A percentile compares a stretch with the other conserved stretches of the same genome.
Evolutionary conservation across 2,888 invertebrate genomes (phyloP).

Genomic region (Syritta pipiens): DNA sequence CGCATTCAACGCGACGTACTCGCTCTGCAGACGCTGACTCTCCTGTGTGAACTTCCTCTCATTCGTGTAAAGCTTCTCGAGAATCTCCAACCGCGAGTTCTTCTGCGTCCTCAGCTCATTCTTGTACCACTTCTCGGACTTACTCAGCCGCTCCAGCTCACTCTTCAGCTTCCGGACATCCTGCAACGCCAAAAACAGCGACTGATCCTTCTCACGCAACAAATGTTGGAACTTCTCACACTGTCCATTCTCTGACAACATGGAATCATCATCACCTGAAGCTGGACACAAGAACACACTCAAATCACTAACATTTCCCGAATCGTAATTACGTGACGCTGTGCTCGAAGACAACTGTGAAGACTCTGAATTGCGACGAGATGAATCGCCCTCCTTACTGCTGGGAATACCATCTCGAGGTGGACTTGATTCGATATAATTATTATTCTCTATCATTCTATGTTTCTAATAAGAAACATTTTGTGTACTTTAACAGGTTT

Average conservation of each 20-base stretch:
- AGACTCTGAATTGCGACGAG: constrained; percentile 47
- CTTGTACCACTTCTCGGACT: constrained; percentile 78
- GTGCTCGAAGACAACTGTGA: constrained; percentile 43
- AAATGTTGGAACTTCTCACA: constrained; percentile 37
- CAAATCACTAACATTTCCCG: constrained; percentile 66
- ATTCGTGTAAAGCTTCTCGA: constrained; percentile 77
- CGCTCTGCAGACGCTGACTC: constrained; percentile 76
- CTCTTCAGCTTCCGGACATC: constrained; percentile 75
- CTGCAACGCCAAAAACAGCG: constrained; percentile 73
- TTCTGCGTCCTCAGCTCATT: constrained; percentile 76
- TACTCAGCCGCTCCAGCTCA: constrained; percentile 75
- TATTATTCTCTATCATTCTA: constrained; percentile 34
- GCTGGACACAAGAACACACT: constrained; percentile 26
- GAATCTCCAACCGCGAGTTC: constrained; percentile 74
- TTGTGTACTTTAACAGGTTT: background rate
- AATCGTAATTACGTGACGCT: constrained; percentile 62
- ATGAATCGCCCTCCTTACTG: constrained; percentile 18
- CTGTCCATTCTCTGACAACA: constrained; percentile 8
- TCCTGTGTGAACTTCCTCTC: constrained; percentile 77
- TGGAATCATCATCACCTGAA: constrained; percentile 53
- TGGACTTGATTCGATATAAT: constrained; percentile 9
- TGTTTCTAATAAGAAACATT: background rate
- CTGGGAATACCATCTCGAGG: constrained; percentile 2
- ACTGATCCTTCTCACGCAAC: constrained; percentile 70
- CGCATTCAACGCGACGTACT: constrained; percentile 73